These are phyloP conservation scores for Paracyclopina nana DNA, from an alignment of 1,140 invertebrate genomes.

Conservation along the genomic window DNA sequence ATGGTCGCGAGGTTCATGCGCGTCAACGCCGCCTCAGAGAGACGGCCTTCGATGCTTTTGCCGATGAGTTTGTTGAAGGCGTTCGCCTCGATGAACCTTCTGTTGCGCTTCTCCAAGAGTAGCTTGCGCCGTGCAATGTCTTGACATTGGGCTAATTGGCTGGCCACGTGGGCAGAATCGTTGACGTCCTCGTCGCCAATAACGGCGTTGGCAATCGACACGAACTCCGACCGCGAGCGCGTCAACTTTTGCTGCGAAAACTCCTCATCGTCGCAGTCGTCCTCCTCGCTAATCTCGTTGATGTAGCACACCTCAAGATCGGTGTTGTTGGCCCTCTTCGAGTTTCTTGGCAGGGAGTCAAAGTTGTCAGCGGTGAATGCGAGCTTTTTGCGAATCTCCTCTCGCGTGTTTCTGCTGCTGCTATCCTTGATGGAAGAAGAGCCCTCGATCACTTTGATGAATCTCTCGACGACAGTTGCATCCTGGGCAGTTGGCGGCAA, in stretches of 20 bases:
- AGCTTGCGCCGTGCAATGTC: neutral
- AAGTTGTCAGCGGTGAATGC: neutral
- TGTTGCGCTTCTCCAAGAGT: neutral
- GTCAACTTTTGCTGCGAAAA: neutral
- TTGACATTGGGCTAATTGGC: neutral
- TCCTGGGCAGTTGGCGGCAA: neutral
- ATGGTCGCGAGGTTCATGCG: neutral
- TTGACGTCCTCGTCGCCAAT: neutral
- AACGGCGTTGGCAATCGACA: neutral
- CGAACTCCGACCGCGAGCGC: neutral
- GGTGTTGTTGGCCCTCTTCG: neutral
- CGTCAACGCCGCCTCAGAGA: neutral
- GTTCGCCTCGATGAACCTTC: neutral
- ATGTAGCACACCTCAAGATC: slow-evolving; percentile 4
- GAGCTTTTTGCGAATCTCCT: slow-evolving; percentile 3
- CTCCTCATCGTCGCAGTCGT: neutral
- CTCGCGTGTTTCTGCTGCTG: neutral
- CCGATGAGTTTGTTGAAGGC: neutral
- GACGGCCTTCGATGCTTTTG: neutral
- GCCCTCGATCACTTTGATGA: neutral
- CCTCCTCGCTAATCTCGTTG: neutral
- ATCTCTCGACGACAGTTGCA: neutral
- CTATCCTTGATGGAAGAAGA: neutral
- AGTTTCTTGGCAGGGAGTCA: neutral
- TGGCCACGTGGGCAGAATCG: neutral